A percentile compares a stretch with the other conserved stretches of the same genome.
Conservation (phyloP, 2,888 invertebrate species). For the Thumatha senex region DNA sequence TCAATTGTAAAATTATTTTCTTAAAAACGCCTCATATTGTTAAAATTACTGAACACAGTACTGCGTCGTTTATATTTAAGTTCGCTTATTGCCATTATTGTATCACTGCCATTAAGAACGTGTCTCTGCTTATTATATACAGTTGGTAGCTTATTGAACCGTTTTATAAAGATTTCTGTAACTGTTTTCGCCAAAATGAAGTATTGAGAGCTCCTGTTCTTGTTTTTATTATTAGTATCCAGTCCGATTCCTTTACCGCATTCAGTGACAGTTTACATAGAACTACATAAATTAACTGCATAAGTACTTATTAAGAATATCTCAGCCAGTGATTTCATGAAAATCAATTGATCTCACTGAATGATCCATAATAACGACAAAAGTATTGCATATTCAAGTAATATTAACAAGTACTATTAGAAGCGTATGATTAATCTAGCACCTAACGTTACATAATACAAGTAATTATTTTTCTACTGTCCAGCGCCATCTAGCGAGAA, state of each 20-base stretch:
- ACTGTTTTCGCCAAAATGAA: not conserved
- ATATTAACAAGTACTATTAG: too few relatives aligned
- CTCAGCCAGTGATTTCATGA: not conserved
- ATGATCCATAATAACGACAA: not conserved
- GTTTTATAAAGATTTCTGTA: constrained; percentile 22
- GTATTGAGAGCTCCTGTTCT: constrained; percentile 6
- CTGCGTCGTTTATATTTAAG: constrained; percentile 27
- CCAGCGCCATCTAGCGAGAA: too few relatives aligned
- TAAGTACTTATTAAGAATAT: too few relatives aligned
- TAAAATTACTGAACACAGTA: constrained; percentile 22
- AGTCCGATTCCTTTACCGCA: too few relatives aligned
- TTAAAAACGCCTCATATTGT: too few relatives aligned
- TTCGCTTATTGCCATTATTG: constrained; percentile 39
- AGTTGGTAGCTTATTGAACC: constrained; percentile 27
- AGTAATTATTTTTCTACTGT: too few relatives aligned
- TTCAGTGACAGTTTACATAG: too few relatives aligned
- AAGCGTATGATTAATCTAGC: too few relatives aligned
- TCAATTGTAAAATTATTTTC: too few relatives aligned
- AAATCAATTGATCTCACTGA: not conserved
- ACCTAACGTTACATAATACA: too few relatives aligned
- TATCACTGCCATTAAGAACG: constrained; percentile 44
- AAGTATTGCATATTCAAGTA: too few relatives aligned
- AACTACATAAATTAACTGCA: too few relatives aligned
- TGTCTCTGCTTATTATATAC: constrained; percentile 30
- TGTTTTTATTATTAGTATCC: not conserved